phyloP scores from a whole-genome alignment of 2,888 invertebrate genomes.

The Druceiella hillmani region DNA sequence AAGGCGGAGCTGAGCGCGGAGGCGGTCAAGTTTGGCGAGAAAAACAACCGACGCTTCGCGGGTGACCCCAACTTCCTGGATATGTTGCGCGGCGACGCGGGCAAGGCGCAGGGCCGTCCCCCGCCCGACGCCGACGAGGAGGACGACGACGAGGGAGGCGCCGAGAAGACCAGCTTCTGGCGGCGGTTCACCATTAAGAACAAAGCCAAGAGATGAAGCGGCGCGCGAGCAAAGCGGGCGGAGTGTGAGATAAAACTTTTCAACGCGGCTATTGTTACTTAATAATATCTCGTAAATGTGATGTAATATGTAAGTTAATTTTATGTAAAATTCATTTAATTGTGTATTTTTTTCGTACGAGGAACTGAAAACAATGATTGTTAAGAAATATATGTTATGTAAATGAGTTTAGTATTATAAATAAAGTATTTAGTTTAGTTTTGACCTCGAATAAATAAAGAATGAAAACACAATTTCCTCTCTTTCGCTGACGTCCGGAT shows the following conservation, averaged over 20 bases:
- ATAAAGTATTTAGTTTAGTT: no score
- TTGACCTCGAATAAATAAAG: no score
- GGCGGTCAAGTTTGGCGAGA: conserved; percentile 57
- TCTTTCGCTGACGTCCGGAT: no score
- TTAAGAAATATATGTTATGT: no score
- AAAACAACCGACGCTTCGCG: conserved; percentile 40
- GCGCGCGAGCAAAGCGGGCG: conserved; percentile 20
- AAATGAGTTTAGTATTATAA: no score
- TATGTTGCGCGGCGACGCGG: conserved; percentile 59
- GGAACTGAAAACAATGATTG: no score
- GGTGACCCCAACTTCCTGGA: conserved; percentile 61
- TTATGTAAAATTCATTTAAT: no score
- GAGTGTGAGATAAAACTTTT: conserved; percentile 12
- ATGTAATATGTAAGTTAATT: no score
- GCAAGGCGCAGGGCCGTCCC: conserved; percentile 15
- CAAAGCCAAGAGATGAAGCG: conserved; percentile 59
- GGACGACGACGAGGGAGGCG: conserved; percentile 33
- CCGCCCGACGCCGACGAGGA: conserved; percentile 33
- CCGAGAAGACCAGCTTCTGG: conserved; percentile 62
- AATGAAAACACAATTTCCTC: no score
- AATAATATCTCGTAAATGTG: conserved; percentile 49
- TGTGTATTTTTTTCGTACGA: no score
- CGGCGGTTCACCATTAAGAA: conserved; percentile 65
- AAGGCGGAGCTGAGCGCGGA: conserved; percentile 63
- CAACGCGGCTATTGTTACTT: conserved; percentile 36